phyloP scores from a whole-genome alignment of 2,113 vertebrate species.

The Tringa solitaria region DNA sequence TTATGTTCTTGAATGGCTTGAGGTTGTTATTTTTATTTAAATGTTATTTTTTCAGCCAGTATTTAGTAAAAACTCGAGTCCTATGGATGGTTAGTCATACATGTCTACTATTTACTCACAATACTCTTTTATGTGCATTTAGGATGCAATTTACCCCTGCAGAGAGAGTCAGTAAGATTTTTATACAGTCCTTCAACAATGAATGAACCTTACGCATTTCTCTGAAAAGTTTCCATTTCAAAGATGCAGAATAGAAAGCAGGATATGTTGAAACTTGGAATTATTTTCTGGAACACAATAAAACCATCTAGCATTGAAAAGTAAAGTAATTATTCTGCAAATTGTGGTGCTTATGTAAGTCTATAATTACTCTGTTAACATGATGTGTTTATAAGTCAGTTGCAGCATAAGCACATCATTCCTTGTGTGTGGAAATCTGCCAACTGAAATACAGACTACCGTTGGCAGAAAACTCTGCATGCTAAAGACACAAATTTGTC shows the following conservation, averaged over 20 bases:
- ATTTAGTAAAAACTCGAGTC: background rate
- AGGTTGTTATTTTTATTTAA: background rate
- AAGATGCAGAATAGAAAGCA: background rate
- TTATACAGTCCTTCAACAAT: background rate
- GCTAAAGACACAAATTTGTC: background rate
- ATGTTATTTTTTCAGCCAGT: background rate
- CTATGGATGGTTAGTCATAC: background rate
- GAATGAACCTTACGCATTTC: background rate
- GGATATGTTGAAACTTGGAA: background rate
- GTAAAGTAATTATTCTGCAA: conserved; percentile 1
- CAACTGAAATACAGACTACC: conserved; percentile 5
- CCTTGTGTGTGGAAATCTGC: background rate
- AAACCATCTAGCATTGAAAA: background rate
- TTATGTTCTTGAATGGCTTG: background rate
- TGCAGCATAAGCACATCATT: background rate
- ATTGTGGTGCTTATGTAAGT: background rate
- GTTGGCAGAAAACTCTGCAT: background rate
- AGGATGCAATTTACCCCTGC: background rate
- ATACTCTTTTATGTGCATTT: background rate
- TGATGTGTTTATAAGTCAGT: conserved; percentile 7
- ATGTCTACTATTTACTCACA: background rate
- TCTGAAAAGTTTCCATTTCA: background rate
- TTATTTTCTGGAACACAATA: background rate
- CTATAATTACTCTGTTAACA: conserved; percentile 41
- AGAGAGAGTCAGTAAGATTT: background rate